These are phyloP conservation scores for Phoenicopterus ruber DNA, from an alignment of 2,113 vertebrate species.

Conservation along the genomic window DNA sequence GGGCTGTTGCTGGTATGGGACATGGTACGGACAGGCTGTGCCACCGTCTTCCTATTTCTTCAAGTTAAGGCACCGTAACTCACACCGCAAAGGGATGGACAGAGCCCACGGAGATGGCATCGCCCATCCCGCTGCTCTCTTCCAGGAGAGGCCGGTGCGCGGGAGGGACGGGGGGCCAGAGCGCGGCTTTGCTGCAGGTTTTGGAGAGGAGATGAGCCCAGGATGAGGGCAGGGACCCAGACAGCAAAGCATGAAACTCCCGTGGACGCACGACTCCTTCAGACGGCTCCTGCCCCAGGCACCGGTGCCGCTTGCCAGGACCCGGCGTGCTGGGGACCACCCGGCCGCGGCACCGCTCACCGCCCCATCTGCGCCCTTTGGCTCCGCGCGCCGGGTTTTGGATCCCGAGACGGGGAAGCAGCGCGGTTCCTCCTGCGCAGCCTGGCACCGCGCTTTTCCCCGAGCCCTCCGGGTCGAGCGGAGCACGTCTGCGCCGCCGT, in stretches of 20 bases:
- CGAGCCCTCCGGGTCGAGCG: accelerated
- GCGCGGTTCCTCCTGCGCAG: not conserved
- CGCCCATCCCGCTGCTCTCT: not conserved
- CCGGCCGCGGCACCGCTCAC: accelerated
- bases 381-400: accelerated
- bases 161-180: accelerated
- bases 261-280: not conserved
- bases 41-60: not conserved
- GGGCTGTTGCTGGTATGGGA: not conserved
- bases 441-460: not conserved
- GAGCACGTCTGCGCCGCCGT: accelerated
- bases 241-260: not conserved
- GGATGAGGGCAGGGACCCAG: not conserved
- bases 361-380: not conserved
- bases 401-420: not conserved
- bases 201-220: not conserved
- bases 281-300: not conserved
- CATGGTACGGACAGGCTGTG: accelerated
- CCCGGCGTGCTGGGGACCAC: accelerated
- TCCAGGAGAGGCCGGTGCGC: not conserved
- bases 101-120: accelerated
- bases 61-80: not conserved
- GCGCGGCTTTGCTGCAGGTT: not conserved
- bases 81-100: no score
- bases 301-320: not conserved